These are phyloP conservation scores for Cariama cristata DNA, from an alignment of 2,113 vertebrate genomes.

Conservation along the genomic window DNA sequence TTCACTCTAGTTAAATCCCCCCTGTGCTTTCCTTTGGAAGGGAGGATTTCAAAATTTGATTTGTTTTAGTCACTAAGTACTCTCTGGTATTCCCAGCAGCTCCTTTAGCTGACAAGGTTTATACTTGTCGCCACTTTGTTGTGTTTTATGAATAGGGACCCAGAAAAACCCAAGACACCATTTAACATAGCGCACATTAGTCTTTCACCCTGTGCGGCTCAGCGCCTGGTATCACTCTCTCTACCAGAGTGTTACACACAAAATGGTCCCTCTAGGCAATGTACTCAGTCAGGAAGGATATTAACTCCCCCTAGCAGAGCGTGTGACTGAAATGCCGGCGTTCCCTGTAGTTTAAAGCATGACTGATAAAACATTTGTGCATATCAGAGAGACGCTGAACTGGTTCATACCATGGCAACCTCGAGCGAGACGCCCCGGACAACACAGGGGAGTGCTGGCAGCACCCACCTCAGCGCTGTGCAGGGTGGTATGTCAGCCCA, in stretches of 20 bases:
- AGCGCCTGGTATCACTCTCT: background rate
- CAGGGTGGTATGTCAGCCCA: rapidly evolving
- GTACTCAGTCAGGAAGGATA: background rate
- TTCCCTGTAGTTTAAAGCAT: background rate
- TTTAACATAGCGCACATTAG: background rate
- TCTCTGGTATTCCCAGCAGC: conserved; percentile 43
- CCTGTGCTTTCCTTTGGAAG: background rate
- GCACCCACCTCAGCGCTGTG: rapidly evolving
- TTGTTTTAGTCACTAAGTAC: conserved; percentile 45
- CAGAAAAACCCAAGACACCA: background rate
- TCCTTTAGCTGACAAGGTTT: conserved; percentile 45
- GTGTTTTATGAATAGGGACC: conserved; percentile 37
- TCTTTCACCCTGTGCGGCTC: background rate
- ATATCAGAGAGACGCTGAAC: rapidly evolving
- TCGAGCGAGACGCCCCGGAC: rapidly evolving
- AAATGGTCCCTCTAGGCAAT: conserved; percentile 13
- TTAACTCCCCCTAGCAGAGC: background rate
- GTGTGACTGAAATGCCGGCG: background rate
- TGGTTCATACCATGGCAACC: rapidly evolving
- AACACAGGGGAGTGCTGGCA: rapidly evolving
- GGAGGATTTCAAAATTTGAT: conserved; percentile 55
- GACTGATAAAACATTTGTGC: background rate
- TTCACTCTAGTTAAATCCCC: background rate
- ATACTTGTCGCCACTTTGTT: conserved; percentile 25
- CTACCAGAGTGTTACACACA: background rate